These are phyloP conservation scores for Gorsachius magnificus DNA, from an alignment of 2,797 vertebrate species.

Conservation along the genomic window DNA sequence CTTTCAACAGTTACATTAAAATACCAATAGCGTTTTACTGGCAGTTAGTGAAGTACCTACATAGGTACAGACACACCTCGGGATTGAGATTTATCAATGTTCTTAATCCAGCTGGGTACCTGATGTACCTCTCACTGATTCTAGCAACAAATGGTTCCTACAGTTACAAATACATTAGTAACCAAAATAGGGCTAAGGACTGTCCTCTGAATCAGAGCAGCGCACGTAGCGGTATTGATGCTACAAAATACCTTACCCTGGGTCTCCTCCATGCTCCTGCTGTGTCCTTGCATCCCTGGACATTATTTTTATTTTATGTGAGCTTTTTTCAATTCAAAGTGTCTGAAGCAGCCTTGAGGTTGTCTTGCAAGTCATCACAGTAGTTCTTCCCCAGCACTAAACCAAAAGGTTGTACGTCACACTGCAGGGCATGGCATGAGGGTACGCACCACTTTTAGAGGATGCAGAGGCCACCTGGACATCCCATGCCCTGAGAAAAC, in stretches of 20 bases:
- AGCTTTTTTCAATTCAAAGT: neutral
- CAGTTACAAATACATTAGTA: neutral
- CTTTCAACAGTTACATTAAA: neutral
- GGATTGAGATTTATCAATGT: neutral
- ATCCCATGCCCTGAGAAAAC: neutral
- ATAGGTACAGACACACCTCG: neutral
- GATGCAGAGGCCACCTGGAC: neutral
- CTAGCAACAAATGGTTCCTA: neutral
- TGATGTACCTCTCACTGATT: neutral
- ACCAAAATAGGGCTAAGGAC: neutral
- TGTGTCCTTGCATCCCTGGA: neutral
- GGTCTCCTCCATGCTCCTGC: neutral
- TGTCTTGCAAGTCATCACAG: neutral
- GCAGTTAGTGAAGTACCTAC: neutral
- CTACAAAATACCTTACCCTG: neutral
- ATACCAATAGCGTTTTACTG: neutral
- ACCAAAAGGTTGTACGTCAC: neutral
- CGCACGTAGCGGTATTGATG: no score
- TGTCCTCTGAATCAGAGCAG: neutral
- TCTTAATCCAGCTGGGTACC: neutral
- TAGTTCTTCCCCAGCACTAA: neutral
- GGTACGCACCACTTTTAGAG: neutral
- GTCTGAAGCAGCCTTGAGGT: neutral
- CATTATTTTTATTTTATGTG: neutral
- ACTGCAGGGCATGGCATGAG: neutral